A percentile compares a stretch with the other conserved stretches of the same genome.
Conservation (phyloP, 1,140 invertebrate genomes). For the Atta cephalotes region DNA sequence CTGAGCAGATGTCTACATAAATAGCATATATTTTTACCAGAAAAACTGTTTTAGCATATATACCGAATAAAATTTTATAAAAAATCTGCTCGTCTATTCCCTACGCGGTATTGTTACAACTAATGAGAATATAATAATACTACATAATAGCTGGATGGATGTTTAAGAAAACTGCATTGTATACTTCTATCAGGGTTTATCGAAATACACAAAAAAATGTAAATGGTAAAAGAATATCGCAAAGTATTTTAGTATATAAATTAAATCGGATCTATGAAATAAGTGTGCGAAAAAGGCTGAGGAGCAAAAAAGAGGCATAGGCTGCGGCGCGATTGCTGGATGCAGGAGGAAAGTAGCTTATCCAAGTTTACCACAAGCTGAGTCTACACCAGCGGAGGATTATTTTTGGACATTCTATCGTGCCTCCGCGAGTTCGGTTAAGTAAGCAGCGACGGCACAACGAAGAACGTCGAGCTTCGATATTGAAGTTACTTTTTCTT, state of each 20-base stretch:
- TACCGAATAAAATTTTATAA: too few relatives aligned
- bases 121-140: too few relatives aligned
- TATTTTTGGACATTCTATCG: constrained; percentile 57
- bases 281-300: neutral
- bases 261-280: neutral
- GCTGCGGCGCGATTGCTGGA: neutral
- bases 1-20: too few relatives aligned
- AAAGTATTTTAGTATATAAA: neutral
- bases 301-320: neutral
- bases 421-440: constrained; percentile 30
- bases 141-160: too few relatives aligned
- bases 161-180: too few relatives aligned
- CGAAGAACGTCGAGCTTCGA: neutral
- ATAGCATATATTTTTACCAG: too few relatives aligned
- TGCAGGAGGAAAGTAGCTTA: constrained; percentile 37
- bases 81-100: too few relatives aligned
- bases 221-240: neutral
- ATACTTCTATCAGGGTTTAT: neutral
- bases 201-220: neutral
- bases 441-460: constrained; percentile 15
- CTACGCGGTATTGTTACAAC: too few relatives aligned
- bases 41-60: too few relatives aligned
- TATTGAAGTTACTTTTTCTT: constrained; percentile 58
- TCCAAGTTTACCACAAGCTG: constrained; percentile 43
- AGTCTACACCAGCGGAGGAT: constrained; percentile 22